Base-by-base conservation (phyloP, 2,888 invertebrate genomes). In the Phengaris alcon region DNA sequence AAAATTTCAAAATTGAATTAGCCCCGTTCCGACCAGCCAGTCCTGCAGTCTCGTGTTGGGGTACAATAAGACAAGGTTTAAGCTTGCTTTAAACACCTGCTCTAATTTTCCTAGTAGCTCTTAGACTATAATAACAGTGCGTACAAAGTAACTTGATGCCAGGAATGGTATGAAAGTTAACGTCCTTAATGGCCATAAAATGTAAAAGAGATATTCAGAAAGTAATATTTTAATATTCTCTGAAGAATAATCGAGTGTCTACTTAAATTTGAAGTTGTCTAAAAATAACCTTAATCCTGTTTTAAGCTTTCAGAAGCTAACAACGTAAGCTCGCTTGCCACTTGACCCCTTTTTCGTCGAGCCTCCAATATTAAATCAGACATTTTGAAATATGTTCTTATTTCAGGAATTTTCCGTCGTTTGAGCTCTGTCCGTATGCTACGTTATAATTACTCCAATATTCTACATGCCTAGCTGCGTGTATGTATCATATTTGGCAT, bases 221-320 rank as follows among this genome's bases (percentile, higher is more conserved):
- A 35, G 6, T 7, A 48, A 12, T 64, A 64, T 15, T 59, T 44
- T 10, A 64, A 64, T 64, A 44, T 64, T 64, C 64, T 44, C 64
- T 44, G 12, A 44, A 64, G 64, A 72, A 52, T 35, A 72, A 72
- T 22, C 35, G 54, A 52, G 72, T 54, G 35, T 54, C 52, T 35
- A 22, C 15, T 69, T 54, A 52, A 22, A 72, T 54, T 72, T 72
- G 35, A 72, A 72, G 72, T 9, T 72, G 54, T 72, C 72, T 54
- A 52, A 72, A 72, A 72, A 72, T 44, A 54, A 54, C 54, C 72
- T 72, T 72, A 72, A 72, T 72, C 54, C 72, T 72, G 70, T 70
- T 70, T 70, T 35, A 64, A 72, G 52, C 54, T 72, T 72, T 72
- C 72, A 22, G 35, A 72, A 52, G 22, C 35, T 52, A 54, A 52